A percentile compares a stretch with the other conserved stretches of the same genome.
Conservation (phyloP, 1,140 invertebrate genomes). For the Anoplophora glabripennis region DNA sequence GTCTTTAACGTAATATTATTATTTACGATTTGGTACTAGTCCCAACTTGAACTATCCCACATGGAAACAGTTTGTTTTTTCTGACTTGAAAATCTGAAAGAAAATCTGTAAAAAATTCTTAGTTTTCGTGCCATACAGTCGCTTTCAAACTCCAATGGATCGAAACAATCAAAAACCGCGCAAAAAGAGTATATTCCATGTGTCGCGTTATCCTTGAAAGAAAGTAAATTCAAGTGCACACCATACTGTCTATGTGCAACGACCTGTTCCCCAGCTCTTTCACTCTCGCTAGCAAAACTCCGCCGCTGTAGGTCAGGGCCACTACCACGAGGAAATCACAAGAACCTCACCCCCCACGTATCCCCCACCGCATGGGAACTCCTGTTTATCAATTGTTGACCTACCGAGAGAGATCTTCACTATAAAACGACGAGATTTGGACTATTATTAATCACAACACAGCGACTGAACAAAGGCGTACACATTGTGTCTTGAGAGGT, state of each 20-base stretch:
- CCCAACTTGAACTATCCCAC: no score
- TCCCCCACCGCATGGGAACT: conserved; percentile 26
- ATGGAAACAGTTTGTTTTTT: no score
- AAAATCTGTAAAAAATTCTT: no score
- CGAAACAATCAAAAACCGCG: no score
- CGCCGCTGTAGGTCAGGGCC: conserved; percentile 35
- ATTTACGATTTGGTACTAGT: no score
- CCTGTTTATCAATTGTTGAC: conserved; percentile 15
- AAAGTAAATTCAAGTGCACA: conserved; percentile 20
- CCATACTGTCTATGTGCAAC: conserved; percentile 3
- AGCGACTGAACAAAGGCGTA: conserved; percentile 17
- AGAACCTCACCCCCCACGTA: conserved; percentile 20
- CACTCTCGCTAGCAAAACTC: conserved; percentile 31
- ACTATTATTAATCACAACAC: conserved; percentile 21
- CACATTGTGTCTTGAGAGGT: conserved; percentile 22
- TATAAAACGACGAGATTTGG: conserved; percentile 35
- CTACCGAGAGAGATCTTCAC: conserved; percentile 21
- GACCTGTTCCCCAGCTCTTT: conserved; percentile 26
- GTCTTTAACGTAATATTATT: no score
- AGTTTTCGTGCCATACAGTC: no score
- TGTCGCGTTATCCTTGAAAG: conserved; percentile 1
- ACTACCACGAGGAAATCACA: conserved; percentile 20
- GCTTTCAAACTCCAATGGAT: no score
- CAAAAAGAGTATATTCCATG: neutral
- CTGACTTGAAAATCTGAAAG: no score